Evolutionary conservation across 1,140 invertebrate species (phyloP).

Genomic region (Cepaea nemoralis): DNA sequence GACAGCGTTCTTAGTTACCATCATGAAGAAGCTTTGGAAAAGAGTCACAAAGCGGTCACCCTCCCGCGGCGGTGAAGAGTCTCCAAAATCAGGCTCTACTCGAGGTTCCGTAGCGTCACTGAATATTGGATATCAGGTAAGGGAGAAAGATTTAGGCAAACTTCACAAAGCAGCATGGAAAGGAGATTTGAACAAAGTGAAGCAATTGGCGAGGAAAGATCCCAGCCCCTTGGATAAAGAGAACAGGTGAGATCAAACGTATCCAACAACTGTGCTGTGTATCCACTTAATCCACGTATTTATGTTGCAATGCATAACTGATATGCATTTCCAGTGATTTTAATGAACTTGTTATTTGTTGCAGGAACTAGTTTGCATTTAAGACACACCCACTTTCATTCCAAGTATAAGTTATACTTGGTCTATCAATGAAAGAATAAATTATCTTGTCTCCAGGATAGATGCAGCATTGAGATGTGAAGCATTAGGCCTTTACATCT

Average conservation of each 20-base stretch:
- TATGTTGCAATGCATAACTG: too few species aligned
- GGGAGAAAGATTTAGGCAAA: conserved; percentile 64
- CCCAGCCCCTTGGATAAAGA: conserved; percentile 63
- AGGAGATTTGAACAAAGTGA: conserved; percentile 62
- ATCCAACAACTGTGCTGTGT: too few species aligned
- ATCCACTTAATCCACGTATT: too few species aligned
- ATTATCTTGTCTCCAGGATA: too few species aligned
- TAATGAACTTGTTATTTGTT: too few species aligned
- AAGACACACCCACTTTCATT: too few species aligned
- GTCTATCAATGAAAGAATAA: too few species aligned
- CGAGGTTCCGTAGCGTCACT: conserved; percentile 41
- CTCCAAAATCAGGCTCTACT: conserved; percentile 43
- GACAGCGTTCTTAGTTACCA: conserved; percentile 56
- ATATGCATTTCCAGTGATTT: too few species aligned
- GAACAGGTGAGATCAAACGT: conserved; percentile 59
- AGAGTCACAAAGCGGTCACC: conserved; percentile 52
- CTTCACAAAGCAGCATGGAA: conserved; percentile 66
- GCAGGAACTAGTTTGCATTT: too few species aligned
- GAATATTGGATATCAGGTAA: conserved; percentile 56
- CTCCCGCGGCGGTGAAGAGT: conserved; percentile 39
- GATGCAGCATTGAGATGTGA: too few species aligned
- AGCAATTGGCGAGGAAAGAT: conserved; percentile 64
- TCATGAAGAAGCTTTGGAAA: conserved; percentile 61
- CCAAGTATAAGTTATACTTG: too few species aligned
- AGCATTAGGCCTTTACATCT: too few species aligned